Evolutionary conservation across 2,888 invertebrate species (phyloP).

Genomic region (Rhimphoctona megacephalus): DNA sequence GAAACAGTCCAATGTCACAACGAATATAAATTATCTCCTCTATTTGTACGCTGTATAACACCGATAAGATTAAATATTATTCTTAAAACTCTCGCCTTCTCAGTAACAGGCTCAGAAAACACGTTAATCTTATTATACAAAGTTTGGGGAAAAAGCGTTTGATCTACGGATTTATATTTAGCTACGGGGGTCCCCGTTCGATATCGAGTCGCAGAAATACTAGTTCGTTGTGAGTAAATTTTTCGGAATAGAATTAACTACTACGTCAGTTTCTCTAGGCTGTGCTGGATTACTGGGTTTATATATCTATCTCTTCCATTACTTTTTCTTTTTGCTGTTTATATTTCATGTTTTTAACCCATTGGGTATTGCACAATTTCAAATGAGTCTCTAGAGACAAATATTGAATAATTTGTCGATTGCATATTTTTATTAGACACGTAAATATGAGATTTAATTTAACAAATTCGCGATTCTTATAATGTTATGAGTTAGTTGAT

Average conservation of each 20-base stretch:
- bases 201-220: constrained; percentile 27
- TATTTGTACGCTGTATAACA: constrained; percentile 1
- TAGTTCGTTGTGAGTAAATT: constrained; percentile 34
- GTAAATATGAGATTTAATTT: too few species aligned
- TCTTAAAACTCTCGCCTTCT: constrained; percentile 11
- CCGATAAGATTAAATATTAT: constrained; percentile 39
- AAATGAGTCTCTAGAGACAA: background rate
- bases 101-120: constrained; percentile 13
- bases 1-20: background rate
- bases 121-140: constrained; percentile 31
- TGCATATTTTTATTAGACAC: too few species aligned
- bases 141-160: constrained; percentile 34
- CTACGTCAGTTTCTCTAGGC: background rate
- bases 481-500: too few species aligned
- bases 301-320: background rate
- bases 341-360: background rate
- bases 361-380: background rate
- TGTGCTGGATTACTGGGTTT: background rate
- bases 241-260: constrained; percentile 39
- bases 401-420: too few species aligned
- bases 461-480: too few species aligned
- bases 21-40: background rate
- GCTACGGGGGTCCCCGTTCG: constrained; percentile 3
- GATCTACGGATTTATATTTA: constrained; percentile 61
- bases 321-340: background rate